A percentile compares a stretch with the other conserved stretches of the same genome.
These are phyloP conservation scores for Pelvicachromis taeniatus DNA, from an alignment of 2,113 vertebrate species.

Conservation along the genomic window DNA sequence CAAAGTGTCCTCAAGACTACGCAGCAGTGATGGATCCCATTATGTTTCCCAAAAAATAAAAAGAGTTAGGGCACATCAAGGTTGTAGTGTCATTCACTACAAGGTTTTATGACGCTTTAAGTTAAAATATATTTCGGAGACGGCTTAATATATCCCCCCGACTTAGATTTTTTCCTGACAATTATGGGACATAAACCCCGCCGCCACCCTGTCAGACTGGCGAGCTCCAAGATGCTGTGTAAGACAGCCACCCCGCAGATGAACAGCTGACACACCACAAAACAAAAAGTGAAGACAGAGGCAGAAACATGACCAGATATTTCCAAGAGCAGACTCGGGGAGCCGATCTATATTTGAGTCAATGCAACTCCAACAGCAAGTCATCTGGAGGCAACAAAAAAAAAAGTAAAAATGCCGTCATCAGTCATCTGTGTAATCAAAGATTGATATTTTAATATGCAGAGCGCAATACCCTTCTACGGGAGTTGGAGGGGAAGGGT, in stretches of 20 bases:
- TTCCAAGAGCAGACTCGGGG: conserved; percentile 11
- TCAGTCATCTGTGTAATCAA: conserved; percentile 12
- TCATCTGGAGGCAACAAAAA: background rate
- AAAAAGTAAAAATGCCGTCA: background rate
- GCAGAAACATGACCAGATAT: conserved; percentile 36
- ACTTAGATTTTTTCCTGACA: conserved; percentile 20
- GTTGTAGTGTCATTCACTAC: background rate
- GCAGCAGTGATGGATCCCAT: background rate
- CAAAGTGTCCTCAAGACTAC: background rate
- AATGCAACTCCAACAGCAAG: background rate
- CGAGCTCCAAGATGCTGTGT: conserved; percentile 17
- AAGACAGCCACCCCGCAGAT: conserved; percentile 19
- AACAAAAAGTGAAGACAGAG: conserved; percentile 29
- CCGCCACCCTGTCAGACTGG: conserved; percentile 23
- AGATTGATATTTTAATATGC: background rate
- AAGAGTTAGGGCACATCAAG: background rate
- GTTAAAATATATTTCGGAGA: background rate
- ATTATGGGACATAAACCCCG: background rate
- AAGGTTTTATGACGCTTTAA: background rate
- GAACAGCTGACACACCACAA: conserved; percentile 49
- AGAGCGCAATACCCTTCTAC: background rate
- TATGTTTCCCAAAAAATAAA: background rate
- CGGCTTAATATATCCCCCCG: background rate
- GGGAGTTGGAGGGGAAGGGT: background rate
- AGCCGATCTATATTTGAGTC: conserved; percentile 21